A percentile compares a stretch with the other conserved stretches of the same genome.
Evolutionary conservation across 2,888 invertebrate species (phyloP).

Genomic region (Congeria kusceri): DNA sequence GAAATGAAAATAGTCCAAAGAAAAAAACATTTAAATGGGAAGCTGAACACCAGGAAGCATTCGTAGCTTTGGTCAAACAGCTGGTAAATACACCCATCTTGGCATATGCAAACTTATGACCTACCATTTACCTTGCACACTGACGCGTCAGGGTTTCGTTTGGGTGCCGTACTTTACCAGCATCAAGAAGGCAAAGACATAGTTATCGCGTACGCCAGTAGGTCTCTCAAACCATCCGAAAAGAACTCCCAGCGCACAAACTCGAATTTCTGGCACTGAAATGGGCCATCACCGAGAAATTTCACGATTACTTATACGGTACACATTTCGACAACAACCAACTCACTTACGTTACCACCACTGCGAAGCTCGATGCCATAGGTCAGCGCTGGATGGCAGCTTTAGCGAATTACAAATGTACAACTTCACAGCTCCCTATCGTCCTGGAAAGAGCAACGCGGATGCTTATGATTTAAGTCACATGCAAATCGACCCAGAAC

Average conservation of each 20-base stretch:
- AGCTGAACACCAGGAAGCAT: not conserved
- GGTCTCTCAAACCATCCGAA: conserved; percentile 1
- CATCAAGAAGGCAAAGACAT: conserved; percentile 2
- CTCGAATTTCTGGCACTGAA: conserved; percentile 5
- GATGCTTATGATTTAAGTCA: not conserved
- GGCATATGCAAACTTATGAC: not conserved
- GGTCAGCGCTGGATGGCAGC: conserved; percentile 9
- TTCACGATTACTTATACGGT: not conserved
- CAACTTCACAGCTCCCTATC: conserved; percentile 4
- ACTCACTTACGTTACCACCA: not conserved
- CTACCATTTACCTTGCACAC: conserved; percentile 2
- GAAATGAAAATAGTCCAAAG: not conserved
- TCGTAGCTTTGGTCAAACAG: not conserved
- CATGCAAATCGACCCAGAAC: not conserved
- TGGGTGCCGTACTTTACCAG: conserved; percentile 4
- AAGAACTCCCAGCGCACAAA: conserved; percentile 1
- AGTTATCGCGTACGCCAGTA: conserved; percentile 3
- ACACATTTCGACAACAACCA: not conserved
- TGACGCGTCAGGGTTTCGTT: not conserved
- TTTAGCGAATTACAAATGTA: not conserved
- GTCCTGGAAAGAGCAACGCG: conserved; percentile 2
- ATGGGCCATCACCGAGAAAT: conserved; percentile 2
- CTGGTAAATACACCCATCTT: no score
- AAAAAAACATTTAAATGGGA: not conserved
- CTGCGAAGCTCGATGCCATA: conserved; percentile 3